Percentiles rank a stretch among this genome's conserved stretches.
phyloP scores from a whole-genome alignment of 2,113 vertebrate genomes.

The Ptilonorhynchus violaceus region DNA sequence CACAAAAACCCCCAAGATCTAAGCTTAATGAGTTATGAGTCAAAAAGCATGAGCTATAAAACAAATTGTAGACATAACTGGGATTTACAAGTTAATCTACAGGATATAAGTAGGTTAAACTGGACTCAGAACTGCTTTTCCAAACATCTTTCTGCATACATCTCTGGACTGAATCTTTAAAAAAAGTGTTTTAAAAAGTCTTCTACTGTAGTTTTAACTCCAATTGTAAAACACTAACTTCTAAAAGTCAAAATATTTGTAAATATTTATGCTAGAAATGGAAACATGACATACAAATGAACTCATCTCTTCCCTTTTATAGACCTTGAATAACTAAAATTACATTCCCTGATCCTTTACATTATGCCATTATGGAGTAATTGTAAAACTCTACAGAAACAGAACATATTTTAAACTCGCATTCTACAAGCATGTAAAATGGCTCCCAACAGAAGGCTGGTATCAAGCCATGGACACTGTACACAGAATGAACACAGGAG shows the following conservation, averaged over 20 bases:
- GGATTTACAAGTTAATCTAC: not conserved
- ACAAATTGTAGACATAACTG: not conserved
- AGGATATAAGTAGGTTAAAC: not conserved
- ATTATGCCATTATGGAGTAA: not conserved
- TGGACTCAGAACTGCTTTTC: not conserved
- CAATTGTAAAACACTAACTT: not conserved
- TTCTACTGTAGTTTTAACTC: not conserved
- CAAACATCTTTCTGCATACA: not conserved
- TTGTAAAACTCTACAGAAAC: not conserved
- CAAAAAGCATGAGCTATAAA: not conserved
- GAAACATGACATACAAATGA: not conserved
- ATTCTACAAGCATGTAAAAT: not conserved
- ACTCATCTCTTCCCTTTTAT: not conserved
- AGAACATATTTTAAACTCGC: not conserved
- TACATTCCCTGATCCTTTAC: not conserved
- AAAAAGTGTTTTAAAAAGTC: no score
- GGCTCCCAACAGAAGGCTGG: not conserved
- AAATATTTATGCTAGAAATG: not conserved
- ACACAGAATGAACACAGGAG: not conserved
- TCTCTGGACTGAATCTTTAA: not conserved
- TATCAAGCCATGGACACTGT: not conserved
- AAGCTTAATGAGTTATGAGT: not conserved
- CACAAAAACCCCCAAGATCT: not conserved
- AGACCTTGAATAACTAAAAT: not conserved
- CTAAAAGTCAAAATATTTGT: not conserved